Evolutionary conservation across 1,140 invertebrate species (phyloP).

Genomic region (Drosophila nikananu): DNA sequence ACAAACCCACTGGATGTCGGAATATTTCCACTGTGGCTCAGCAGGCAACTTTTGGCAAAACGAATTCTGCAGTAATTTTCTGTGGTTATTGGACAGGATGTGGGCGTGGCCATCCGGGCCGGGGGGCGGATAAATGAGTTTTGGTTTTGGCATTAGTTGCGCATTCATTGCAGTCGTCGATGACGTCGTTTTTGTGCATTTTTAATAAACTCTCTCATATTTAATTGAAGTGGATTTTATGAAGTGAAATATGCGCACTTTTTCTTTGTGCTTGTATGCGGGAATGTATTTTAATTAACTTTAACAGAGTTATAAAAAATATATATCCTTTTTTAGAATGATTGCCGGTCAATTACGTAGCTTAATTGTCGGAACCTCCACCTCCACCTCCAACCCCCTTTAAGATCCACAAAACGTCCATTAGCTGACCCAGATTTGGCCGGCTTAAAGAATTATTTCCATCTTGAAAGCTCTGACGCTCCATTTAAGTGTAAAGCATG

Average conservation of each 20-base stretch:
- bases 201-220: conserved; percentile 13
- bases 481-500: conserved; percentile 10
- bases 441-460: conserved; percentile 12
- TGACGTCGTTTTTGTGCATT: conserved; percentile 35
- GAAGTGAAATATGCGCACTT: conserved; percentile 7
- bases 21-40: conserved; percentile 38
- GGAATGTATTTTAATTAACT: conserved; percentile 5
- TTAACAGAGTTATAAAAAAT: conserved; percentile 6
- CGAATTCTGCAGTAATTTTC: conserved; percentile 36
- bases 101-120: conserved; percentile 17
- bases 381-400: background rate
- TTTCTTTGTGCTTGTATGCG: background rate
- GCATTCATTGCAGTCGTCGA: conserved; percentile 17
- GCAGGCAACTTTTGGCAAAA: conserved; percentile 32
- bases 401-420: conserved; percentile 12
- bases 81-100: conserved; percentile 41
- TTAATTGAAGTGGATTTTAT: conserved; percentile 20
- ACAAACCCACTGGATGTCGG: conserved; percentile 46
- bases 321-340: background rate
- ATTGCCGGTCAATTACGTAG: conserved; percentile 9
- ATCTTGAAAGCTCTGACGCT: conserved; percentile 6
- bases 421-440: conserved; percentile 1
- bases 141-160: conserved; percentile 37
- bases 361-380: background rate
- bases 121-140: conserved; percentile 32